phyloP scores from a whole-genome alignment of 35 echinoderm and acorn worm species.

The Ophiothrix spiculata region DNA sequence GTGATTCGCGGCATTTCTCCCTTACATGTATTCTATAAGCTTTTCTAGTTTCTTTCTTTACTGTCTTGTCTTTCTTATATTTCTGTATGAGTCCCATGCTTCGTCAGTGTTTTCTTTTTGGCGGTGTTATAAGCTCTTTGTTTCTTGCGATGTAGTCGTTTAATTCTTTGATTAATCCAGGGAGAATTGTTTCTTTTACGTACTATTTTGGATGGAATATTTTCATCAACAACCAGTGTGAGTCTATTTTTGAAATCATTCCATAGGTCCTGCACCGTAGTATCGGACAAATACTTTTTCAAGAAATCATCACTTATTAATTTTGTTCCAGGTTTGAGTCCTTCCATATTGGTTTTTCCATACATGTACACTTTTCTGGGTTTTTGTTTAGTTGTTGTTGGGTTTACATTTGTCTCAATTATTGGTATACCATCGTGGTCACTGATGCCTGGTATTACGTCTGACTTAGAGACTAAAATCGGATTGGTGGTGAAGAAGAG shows the following conservation, averaged over 20 bases:
- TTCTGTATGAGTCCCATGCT: background rate
- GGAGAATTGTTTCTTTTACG: background rate
- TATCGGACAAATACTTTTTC: background rate
- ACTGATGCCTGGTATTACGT: too few species aligned
- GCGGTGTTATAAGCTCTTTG: background rate
- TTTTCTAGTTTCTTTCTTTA: background rate
- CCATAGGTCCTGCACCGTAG: background rate
- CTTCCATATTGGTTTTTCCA: conserved; percentile 3
- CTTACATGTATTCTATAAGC: background rate
- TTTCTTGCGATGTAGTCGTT: background rate
- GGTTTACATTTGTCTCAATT: too few species aligned
- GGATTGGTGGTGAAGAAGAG: too few species aligned
- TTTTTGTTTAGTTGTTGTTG: background rate
- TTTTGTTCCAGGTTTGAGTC: background rate
- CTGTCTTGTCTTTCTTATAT: background rate
- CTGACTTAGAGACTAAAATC: too few species aligned
- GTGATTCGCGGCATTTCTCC: background rate
- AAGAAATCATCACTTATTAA: background rate
- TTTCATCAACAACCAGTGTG: background rate
- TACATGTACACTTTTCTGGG: conserved; percentile 18
- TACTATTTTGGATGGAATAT: conserved; percentile 23
- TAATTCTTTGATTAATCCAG: conserved; percentile 1
- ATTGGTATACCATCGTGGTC: too few species aligned
- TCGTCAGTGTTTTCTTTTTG: background rate
- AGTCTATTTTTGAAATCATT: conserved; percentile 9